Conservation (phyloP, 1,140 invertebrate species). For the Eurosta solidaginis region DNA sequence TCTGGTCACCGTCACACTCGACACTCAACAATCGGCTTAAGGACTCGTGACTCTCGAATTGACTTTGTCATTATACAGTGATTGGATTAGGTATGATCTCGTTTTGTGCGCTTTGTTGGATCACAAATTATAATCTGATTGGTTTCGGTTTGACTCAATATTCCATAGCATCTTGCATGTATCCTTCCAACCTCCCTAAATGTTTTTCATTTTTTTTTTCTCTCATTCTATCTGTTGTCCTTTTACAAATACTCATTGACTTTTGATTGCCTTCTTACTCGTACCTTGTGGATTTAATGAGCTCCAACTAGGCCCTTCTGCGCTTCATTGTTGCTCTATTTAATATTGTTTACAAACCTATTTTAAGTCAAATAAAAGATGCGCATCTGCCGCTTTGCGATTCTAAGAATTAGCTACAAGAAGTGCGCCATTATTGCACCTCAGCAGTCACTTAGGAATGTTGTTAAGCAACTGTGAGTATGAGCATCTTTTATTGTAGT, state of each 20-base stretch:
- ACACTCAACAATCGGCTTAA: neutral
- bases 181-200: too few species aligned
- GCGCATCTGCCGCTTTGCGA: neutral
- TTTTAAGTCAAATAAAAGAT: conserved; percentile 1
- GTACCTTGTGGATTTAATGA: neutral
- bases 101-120: neutral
- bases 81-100: neutral
- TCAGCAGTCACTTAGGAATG: neutral
- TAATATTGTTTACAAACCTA: conserved; percentile 14
- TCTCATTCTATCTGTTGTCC: neutral
- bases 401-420: neutral
- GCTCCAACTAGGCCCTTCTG: neutral
- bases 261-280: neutral
- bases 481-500: too few species aligned
- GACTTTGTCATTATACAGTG: neutral
- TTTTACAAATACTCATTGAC: neutral
- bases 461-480: neutral
- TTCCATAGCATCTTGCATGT: too few species aligned
- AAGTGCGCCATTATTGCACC: neutral
- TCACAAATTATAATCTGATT: neutral
- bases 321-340: neutral
- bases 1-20: neutral
- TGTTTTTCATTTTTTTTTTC: neutral
- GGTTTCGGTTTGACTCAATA: neutral
- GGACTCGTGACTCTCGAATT: neutral